phyloP scores from a whole-genome alignment of 92 coral and sea anemone genomes.

The Muricea muricata region DNA sequence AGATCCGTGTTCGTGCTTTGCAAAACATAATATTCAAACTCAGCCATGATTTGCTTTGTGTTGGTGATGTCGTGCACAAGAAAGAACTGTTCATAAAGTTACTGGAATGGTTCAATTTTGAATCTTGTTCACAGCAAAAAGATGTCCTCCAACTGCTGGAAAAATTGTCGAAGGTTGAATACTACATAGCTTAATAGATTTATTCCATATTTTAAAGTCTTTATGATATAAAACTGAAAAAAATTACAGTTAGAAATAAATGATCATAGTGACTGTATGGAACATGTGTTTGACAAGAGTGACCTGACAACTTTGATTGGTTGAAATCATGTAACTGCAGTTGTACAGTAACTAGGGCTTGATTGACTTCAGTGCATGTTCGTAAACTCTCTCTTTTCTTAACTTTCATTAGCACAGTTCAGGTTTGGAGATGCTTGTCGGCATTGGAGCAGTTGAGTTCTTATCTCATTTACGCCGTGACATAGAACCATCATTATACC shows the following conservation, averaged over 20 bases:
- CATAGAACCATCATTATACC: conserved; percentile 81
- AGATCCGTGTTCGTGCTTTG: conserved; percentile 88
- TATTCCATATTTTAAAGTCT: too few species aligned
- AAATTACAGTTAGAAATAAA: too few species aligned
- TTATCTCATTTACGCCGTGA: conserved; percentile 90
- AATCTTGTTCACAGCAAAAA: conserved; percentile 72
- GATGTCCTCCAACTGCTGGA: conserved; percentile 83
- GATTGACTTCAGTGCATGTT: too few species aligned
- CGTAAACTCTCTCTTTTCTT: neutral
- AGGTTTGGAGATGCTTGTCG: conserved; percentile 79
- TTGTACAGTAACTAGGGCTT: too few species aligned
- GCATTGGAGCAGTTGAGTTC: conserved; percentile 91
- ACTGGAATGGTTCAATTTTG: conserved; percentile 91
- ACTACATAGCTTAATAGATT: too few species aligned
- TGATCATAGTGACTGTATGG: too few species aligned
- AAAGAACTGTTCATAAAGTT: conserved; percentile 78
- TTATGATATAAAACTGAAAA: neutral
- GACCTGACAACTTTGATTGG: too few species aligned
- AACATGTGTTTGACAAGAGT: too few species aligned
- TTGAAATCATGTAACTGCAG: too few species aligned
- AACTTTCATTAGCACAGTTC: conserved; percentile 70
- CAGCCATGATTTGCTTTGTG: conserved; percentile 88
- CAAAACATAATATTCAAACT: conserved; percentile 89
- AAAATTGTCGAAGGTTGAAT: conserved; percentile 78
- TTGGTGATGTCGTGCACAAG: conserved; percentile 92